Evolutionary conservation across 1,140 invertebrate species (phyloP).

Genomic region (Centruroides vittatus): DNA sequence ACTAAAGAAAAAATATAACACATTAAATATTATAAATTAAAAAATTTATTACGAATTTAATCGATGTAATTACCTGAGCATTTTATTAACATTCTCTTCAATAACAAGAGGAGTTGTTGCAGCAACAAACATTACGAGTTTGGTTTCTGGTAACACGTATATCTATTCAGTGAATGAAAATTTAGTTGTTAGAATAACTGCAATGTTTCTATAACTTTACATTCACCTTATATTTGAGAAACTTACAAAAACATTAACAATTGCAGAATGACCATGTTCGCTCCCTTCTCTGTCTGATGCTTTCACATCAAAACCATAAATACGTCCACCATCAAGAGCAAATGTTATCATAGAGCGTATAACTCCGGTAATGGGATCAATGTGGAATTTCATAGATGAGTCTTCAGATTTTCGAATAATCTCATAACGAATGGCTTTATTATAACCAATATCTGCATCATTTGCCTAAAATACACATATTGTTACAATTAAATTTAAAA

Average conservation of each 20-base stretch:
- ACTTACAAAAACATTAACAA: constrained; percentile 69
- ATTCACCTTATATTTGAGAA: too few species aligned
- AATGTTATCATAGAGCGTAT: constrained; percentile 53
- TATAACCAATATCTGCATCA: constrained; percentile 56
- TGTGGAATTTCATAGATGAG: constrained; percentile 50
- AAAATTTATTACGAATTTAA: too few species aligned
- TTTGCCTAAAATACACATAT: constrained; percentile 38
- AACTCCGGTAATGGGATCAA: constrained; percentile 54
- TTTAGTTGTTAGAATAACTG: too few species aligned
- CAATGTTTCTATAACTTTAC: too few species aligned
- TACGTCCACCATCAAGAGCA: constrained; percentile 47
- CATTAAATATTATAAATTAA: neutral
- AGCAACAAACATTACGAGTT: constrained; percentile 60
- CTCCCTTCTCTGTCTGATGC: constrained; percentile 61
- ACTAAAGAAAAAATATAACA: constrained; percentile 24
- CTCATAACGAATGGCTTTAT: constrained; percentile 63
- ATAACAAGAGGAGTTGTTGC: constrained; percentile 55
- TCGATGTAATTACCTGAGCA: constrained; percentile 39
- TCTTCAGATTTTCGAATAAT: constrained; percentile 44
- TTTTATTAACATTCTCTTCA: constrained; percentile 49
- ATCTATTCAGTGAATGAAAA: constrained; percentile 35
- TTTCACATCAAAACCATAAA: constrained; percentile 76
- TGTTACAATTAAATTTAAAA: too few species aligned
- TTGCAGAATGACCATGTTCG: constrained; percentile 59
- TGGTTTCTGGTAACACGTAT: constrained; percentile 62